Evolutionary conservation across 2,797 vertebrate genomes (phyloP), one percentile per base, ranked within the genome.

Genomic region (Diglossa cyanea): DNA sequence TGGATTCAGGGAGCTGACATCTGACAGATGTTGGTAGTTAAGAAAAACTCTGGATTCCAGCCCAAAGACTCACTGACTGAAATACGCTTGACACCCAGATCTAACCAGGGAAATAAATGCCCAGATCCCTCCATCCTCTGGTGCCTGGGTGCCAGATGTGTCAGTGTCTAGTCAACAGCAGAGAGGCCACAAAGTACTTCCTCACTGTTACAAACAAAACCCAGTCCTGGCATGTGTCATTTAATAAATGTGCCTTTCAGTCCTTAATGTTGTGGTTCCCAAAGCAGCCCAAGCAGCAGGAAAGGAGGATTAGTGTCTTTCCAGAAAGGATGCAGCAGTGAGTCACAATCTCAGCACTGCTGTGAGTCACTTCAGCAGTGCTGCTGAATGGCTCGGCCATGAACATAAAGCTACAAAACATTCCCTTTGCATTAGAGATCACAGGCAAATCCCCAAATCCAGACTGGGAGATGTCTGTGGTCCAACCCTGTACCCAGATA

Each of bases 231-330:
- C 58, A 70, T 94, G 66, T 86, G 51, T 88, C 88, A 73, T 54
- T 90, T 94, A 83, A 91, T 92, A 91, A 91, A 77, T 86, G 91
- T 66, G 87, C 87, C 82, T 96, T 96, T 95, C 70, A 91, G 51
- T 48, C 50, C 50, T 66, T 31, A 81, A 91, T 7, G 3, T 50
- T 96, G 91, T 72, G 94, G 95, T 44, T 96, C 94, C 73, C 81
- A 80, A 94, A 74, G 11, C 78, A 94, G 91, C 70, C 86, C 62
- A 75, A 93, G 85, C 86, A 91, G 92, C 94, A 94, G 95, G 95
- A 97, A 94, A 94, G 92, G 54, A 94, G 84, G 87, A 96, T 94
- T 88, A 94, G 79, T 62, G 79, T 93, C 94, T 95, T 93, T 97
- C 89, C 95, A 93, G 93, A 96, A 80, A 95, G 91, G 94, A 93